Percentiles rank a stretch among this genome's conserved stretches.
Conservation (phyloP, 2,888 invertebrate genomes). For the Candidula unifasciata region DNA sequence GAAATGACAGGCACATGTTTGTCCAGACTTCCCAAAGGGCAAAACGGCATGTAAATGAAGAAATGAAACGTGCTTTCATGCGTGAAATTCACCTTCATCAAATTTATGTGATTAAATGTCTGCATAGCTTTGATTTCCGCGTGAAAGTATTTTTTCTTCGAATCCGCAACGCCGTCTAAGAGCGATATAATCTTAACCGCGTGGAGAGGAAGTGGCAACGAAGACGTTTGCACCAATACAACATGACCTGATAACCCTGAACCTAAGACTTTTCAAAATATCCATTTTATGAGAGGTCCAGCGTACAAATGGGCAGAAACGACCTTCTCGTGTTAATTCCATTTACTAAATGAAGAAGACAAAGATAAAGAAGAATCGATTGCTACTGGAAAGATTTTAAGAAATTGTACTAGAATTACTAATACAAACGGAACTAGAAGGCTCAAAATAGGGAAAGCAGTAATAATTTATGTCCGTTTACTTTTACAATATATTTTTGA, state of each 20-base stretch:
- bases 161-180: neutral
- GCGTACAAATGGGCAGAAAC: too few species aligned
- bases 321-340: too few species aligned
- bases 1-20: neutral
- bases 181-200: neutral
- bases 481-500: too few species aligned
- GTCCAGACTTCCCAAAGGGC: neutral
- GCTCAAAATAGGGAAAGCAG: too few species aligned
- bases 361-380: too few species aligned
- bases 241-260: neutral
- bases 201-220: neutral
- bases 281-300: neutral
- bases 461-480: too few species aligned
- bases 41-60: neutral
- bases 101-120: neutral
- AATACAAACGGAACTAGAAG: too few species aligned
- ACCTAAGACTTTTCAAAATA: neutral
- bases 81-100: neutral
- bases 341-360: too few species aligned
- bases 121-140: neutral
- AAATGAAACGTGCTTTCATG: neutral
- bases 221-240: neutral
- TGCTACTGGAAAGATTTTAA: too few species aligned
- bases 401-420: too few species aligned
- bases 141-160: neutral